Evolutionary conservation across 2,113 vertebrate genomes (phyloP), one percentile per base, ranked within the genome.

Genomic region (Dendrocopos noguchii): DNA sequence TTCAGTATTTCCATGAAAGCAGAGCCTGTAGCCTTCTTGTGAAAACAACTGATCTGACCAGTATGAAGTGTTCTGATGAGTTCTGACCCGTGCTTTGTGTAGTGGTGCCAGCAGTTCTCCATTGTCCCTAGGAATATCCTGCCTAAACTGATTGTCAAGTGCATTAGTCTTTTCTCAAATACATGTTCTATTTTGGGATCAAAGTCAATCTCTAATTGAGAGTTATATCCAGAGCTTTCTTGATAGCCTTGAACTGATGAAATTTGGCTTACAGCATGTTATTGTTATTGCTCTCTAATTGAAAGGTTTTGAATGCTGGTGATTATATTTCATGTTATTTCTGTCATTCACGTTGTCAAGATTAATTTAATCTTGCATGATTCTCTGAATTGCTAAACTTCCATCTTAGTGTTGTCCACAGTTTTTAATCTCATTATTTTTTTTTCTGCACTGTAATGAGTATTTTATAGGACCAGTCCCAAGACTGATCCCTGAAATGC

Each of bases 291-390:
- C 39, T 84, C 64, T 39, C 50, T 82, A 78, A 75, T 47, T 90
- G 82, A 34, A 39, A 53, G n/a, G 29, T n/a, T 95, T 87, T 89
- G n/a, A 44, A 80, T 3, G 1, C 28, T 67, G 27, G 14, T 75
- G 55, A 82, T 87, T 80, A 29, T 82, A 71, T 83, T 90, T 83
- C 15, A 39, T 82, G 34, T 74, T 90, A 59, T n/a, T 89, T 82
- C 60, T 85, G 34, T 92, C 57, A 67, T 63, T 91, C 64, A 71
- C 7, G 4, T 77, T 88, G 76, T 91, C 79, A 67, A 70, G 65
- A 46, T 90, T 71, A 85, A 82, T 85, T 85, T 66, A 76, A 57
- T 57, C n/a, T 87, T 78, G 60, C 70, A 28, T 77, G 31, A 66
- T 77, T 93, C 74, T 91, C 71, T 85, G 5, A 46, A 55, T 71